phyloP scores from a whole-genome alignment of 2,888 invertebrate species.

The Synergus itoensis region DNA sequence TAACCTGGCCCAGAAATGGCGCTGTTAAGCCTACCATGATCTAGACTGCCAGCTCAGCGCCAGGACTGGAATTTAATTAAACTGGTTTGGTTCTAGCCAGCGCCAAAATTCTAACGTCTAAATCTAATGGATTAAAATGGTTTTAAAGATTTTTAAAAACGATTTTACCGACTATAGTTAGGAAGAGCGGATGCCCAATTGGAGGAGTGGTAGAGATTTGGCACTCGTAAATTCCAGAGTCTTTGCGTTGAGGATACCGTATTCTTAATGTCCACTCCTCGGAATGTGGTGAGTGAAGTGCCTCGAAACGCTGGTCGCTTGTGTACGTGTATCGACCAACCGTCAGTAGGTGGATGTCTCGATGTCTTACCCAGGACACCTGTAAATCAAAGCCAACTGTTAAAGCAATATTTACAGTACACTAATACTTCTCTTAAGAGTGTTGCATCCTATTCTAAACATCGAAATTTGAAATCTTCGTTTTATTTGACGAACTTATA shows the following conservation, averaged over 20 bases:
- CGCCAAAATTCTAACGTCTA: too few relatives aligned
- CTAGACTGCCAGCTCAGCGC: too few relatives aligned
- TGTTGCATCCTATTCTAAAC: too few relatives aligned
- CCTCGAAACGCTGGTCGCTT: slow-evolving; percentile 91
- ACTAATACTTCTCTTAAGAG: background rate
- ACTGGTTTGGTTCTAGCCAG: too few relatives aligned
- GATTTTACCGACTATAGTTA: slow-evolving; percentile 90
- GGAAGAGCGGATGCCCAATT: slow-evolving; percentile 89
- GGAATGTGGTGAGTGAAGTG: slow-evolving; percentile 90
- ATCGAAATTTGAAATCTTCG: too few relatives aligned
- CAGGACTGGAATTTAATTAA: too few relatives aligned
- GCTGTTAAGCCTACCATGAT: too few relatives aligned
- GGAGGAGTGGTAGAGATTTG: slow-evolving; percentile 95
- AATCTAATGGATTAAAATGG: too few relatives aligned
- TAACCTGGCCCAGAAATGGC: too few relatives aligned
- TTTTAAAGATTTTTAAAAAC: background rate
- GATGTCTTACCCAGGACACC: slow-evolving; percentile 89
- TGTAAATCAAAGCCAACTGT: slow-evolving; percentile 65
- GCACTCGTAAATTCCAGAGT: slow-evolving; percentile 91
- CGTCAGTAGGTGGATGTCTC: slow-evolving; percentile 87
- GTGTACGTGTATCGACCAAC: slow-evolving; percentile 90
- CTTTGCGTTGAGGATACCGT: slow-evolving; percentile 86
- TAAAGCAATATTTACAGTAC: background rate
- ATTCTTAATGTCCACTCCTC: slow-evolving; percentile 93
- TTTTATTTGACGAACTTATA: too few relatives aligned